Conservation (phyloP, 2,113 vertebrate genomes). For the Gobiocypris rarus region DNA sequence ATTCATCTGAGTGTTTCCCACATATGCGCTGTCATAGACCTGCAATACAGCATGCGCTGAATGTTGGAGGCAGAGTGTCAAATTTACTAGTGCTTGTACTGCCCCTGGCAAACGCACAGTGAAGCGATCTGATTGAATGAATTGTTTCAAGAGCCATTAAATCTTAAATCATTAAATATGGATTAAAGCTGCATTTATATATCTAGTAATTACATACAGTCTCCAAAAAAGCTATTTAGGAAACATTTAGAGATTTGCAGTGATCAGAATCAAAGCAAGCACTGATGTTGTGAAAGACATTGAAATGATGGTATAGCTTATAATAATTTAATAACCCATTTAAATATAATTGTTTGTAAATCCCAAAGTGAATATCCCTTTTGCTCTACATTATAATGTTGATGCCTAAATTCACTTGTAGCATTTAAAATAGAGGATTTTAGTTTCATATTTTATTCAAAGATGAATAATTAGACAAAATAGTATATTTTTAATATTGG, state of each 20-base stretch:
- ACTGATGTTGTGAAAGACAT: background rate
- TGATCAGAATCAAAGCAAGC: background rate
- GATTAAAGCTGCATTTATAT: background rate
- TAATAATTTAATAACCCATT: too few relatives aligned
- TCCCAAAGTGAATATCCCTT: background rate
- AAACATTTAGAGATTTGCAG: background rate
- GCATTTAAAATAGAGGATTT: background rate
- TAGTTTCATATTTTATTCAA: background rate
- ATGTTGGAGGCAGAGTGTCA: background rate
- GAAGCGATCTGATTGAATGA: background rate
- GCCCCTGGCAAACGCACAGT: background rate
- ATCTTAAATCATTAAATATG: background rate
- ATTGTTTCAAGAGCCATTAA: background rate
- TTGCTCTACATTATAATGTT: background rate
- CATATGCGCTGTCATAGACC: background rate
- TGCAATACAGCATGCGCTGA: background rate
- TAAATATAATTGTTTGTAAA: background rate
- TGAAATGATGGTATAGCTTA: background rate
- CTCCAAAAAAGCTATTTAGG: too few relatives aligned
- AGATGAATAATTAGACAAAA: background rate
- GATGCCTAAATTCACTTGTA: background rate
- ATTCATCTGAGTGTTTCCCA: background rate
- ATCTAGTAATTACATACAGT: background rate
- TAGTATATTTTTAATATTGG: background rate
- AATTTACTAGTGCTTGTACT: slow-evolving; percentile 1